Evolutionary conservation across 2,888 invertebrate species (phyloP), one percentile per base, ranked within the genome.

Genomic region (Orthonychiurus folsomi): DNA sequence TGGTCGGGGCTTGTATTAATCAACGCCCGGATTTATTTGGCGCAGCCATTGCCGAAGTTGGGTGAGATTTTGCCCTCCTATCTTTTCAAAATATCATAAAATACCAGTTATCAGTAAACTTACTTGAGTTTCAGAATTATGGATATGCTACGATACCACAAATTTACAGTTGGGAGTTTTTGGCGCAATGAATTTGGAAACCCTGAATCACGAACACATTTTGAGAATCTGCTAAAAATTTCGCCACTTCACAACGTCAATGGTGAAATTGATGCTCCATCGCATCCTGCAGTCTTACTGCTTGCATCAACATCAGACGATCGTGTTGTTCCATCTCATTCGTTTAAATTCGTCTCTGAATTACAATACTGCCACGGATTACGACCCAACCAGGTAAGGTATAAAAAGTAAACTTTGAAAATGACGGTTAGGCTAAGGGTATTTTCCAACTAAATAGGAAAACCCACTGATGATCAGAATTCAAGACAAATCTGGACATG

Each of bases 101-200:
- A 28, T n/a, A n/a, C n/a, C n/a, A n/a, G n/a, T n/a, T n/a, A n/a
- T n/a, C n/a, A n/a, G n/a, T n/a, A n/a, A n/a, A n/a, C n/a, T n/a
- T n/a, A n/a, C 21, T 57, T 25, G 60, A 66, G 66, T 76, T 76
- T 59, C 79, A 93, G 94, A 18, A 96, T 99, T 1, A 81, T 96
- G 79, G 99, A 99, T 79, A 93, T 97, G 95, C 80, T 97, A 66
- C 85, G 95, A 62, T 99, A 90, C 81, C 95, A 97, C 78, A 94
- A 94, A 80, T 95, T 97, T 78, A 99, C 97, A 5, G 93, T 96
- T 75, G 97, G 96, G 0, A 88, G 90, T 78, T 90, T 93, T 55
- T 97, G 97, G 97, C 87, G 84, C 20, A 89, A 94, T 0, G 97
- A 99, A 80, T 99, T 89, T 80, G 97, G 97, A 50, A 87, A 86